phyloP scores from a whole-genome alignment of 2,888 invertebrate genomes.

The Stenchaetothrips biformis region DNA sequence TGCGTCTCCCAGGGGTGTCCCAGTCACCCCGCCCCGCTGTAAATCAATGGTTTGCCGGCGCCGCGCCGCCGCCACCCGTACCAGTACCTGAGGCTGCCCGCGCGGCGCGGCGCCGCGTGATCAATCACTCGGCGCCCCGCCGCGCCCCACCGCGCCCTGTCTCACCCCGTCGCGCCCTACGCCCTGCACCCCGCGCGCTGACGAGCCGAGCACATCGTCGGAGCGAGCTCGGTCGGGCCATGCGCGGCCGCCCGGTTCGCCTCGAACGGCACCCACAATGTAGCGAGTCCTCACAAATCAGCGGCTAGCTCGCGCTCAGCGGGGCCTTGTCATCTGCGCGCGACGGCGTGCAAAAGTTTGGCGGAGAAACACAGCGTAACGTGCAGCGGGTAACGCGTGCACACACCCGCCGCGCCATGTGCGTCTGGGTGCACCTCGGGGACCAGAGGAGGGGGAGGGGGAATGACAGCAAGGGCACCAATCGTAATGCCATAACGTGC shows the following conservation, averaged over 20 bases:
- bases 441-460: neutral
- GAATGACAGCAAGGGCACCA: neutral
- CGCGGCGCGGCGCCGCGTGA: too few species aligned
- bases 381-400: neutral
- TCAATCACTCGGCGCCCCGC: neutral
- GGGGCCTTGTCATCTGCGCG: neutral
- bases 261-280: neutral
- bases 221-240: neutral
- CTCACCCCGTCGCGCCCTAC: neutral
- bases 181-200: neutral
- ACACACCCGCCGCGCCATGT: neutral
- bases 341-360: neutral
- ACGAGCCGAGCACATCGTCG: neutral
- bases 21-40: too few species aligned
- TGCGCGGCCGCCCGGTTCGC: neutral
- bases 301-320: neutral
- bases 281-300: neutral
- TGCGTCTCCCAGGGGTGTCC: too few species aligned
- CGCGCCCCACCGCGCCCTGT: neutral
- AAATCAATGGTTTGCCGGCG: too few species aligned
- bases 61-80: too few species aligned
- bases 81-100: too few species aligned
- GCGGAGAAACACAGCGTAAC: neutral
- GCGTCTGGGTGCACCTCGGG: neutral
- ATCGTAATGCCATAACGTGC: conserved; percentile 22